phyloP scores from a whole-genome alignment of 2,113 vertebrate genomes.

The Aspidoscelis tigris region DNA sequence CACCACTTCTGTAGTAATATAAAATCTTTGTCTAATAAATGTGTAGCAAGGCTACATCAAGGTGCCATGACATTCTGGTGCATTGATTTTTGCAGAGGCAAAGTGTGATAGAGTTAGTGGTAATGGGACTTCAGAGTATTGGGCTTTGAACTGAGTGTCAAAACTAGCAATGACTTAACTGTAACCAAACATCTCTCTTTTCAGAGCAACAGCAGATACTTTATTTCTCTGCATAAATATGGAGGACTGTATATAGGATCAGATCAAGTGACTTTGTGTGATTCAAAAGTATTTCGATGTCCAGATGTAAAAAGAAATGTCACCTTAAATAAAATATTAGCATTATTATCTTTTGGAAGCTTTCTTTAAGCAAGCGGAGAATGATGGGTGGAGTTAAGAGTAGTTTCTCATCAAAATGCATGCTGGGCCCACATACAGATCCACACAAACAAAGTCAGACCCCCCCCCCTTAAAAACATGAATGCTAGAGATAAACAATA shows the following conservation, averaged over 20 bases:
- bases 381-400: neutral
- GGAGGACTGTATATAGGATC: neutral
- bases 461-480: too few species aligned
- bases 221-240: constrained; percentile 29
- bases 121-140: constrained; percentile 69
- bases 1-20: constrained; percentile 64
- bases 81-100: constrained; percentile 76
- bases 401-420: neutral
- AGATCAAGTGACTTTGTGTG: neutral
- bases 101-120: constrained; percentile 73
- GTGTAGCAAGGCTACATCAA: constrained; percentile 73
- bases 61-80: constrained; percentile 75
- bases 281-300: too few species aligned
- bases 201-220: constrained; percentile 48
- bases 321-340: neutral
- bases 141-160: constrained; percentile 62
- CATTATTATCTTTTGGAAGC: neutral
- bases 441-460: too few species aligned
- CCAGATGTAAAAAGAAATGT: too few species aligned
- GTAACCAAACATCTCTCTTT: constrained; percentile 59
- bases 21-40: constrained; percentile 76
- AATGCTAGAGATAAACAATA: too few species aligned
- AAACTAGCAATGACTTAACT: constrained; percentile 62
- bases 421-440: too few species aligned
- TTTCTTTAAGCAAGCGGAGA: neutral